A percentile compares a stretch with the other conserved stretches of the same genome.
Evolutionary conservation across 2,113 vertebrate species (phyloP).

Genomic region (Cochlearius cochlearius): DNA sequence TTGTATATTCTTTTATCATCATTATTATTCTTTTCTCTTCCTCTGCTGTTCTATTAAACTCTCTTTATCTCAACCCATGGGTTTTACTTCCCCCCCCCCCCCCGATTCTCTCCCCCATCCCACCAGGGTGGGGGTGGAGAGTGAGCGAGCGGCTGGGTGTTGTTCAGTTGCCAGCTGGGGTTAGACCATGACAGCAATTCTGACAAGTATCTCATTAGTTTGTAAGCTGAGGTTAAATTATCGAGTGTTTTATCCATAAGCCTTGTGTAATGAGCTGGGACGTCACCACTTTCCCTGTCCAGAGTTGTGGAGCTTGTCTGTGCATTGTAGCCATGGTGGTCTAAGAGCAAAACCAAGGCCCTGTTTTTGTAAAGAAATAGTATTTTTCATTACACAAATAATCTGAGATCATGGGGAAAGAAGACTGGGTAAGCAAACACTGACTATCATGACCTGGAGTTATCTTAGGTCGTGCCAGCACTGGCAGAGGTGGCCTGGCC

Average conservation of each 20-base stretch:
- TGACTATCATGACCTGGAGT: not conserved
- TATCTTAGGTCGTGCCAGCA: rapidly evolving
- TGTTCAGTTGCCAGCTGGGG: no score
- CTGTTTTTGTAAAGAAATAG: not conserved
- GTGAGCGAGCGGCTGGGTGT: no score
- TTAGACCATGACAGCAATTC: not conserved
- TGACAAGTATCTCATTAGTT: not conserved
- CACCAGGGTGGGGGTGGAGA: no score
- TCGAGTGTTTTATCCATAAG: not conserved
- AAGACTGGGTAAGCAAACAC: not conserved
- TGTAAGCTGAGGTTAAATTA: not conserved
- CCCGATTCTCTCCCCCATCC: no score
- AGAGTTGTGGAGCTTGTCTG: not conserved
- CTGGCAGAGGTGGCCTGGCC: not conserved
- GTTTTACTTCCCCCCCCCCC: no score
- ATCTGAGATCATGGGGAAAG: not conserved
- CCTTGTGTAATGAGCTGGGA: not conserved
- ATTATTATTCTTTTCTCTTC: no score
- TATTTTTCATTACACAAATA: not conserved
- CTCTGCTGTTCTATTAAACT: no score
- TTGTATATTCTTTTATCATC: no score
- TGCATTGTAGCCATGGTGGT: not conserved
- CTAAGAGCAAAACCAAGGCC: not conserved
- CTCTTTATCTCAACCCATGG: no score
- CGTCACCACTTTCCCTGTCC: not conserved